Evolutionary conservation across 2,888 invertebrate species (phyloP), one percentile per base, ranked within the genome.

Genomic region (Pammene fasciana): DNA sequence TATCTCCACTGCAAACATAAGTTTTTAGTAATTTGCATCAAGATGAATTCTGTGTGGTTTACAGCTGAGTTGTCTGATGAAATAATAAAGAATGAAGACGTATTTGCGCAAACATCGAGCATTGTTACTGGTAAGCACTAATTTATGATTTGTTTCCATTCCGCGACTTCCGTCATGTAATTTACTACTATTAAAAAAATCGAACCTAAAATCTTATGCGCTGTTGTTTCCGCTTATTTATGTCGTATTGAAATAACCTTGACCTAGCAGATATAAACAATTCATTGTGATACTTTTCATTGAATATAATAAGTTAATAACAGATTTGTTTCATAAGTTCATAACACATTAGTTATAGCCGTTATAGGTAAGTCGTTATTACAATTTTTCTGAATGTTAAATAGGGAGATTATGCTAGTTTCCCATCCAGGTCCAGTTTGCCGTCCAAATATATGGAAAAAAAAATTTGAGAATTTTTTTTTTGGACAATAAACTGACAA

Each of bases 81-180:
- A 82, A 88, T 93, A 60, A 88, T 92, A 56, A 83, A 88, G 75
- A 85, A 87, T 72, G 81, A 87, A 70, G 83, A 84, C 74, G 83
- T 93, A 77, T 87, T 86, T 73, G 79, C 85, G 16, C 77, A 90
- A 76, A 92, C 89, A 61, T 83, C 83, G 48, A 88, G 86, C 75
- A 86, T 94, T 71, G 86, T 93, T 71, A 79, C 87, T 74, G 94
- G 94, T 94, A 81, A 82, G 80, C 72, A 26, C 5, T 45, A 48
- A 59, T 54, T 43, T 10, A 16, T 9, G 16, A 52, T 52, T 6
- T 14, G 16, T 14, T 41, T 61, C 16, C 5, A 14, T 46, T 14
- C n/a, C 26, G 26, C 26, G 4, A 26, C 2, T 4, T 4, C 26
- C 26, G 26, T 26, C 26, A 26, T 26, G 26, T 26, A 26, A 26